phyloP scores from a whole-genome alignment of 2,888 invertebrate species.

The Leptinotarsa peninsularis region DNA sequence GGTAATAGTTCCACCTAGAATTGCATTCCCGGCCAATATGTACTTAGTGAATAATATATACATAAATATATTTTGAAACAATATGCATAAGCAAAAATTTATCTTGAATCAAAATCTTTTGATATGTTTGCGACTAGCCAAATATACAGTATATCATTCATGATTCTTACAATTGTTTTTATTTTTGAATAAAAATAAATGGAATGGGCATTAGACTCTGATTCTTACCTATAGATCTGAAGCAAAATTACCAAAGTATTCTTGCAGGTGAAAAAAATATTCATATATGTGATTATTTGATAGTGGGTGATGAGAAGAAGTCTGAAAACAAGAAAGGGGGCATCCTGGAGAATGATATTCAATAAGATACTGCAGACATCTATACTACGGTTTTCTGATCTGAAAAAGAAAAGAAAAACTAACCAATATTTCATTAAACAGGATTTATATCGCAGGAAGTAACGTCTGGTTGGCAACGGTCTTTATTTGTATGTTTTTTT shows the following conservation, averaged over 20 bases:
- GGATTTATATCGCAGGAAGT: too few relatives aligned
- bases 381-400: slow-evolving; percentile 81
- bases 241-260: slow-evolving; percentile 89
- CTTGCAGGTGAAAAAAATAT: slow-evolving; percentile 95
- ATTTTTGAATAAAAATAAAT: background rate
- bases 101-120: too few relatives aligned
- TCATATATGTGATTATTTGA: slow-evolving; percentile 92
- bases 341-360: slow-evolving; percentile 88
- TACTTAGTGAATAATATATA: too few relatives aligned
- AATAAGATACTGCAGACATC: slow-evolving; percentile 91
- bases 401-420: slow-evolving; percentile 48
- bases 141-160: too few relatives aligned
- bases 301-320: slow-evolving; percentile 89
- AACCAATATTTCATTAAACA: slow-evolving; percentile 1
- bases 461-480: too few relatives aligned
- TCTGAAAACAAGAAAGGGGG: slow-evolving; percentile 88
- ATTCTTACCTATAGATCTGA: slow-evolving; percentile 76
- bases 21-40: too few relatives aligned
- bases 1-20: too few relatives aligned
- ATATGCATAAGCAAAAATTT: too few relatives aligned
- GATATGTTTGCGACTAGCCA: too few relatives aligned
- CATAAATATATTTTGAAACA: too few relatives aligned
- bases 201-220: background rate
- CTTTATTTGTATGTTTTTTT: too few relatives aligned
- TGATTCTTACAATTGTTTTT: too few relatives aligned